Conservation (phyloP, 2,113 vertebrate species). For the Tragelaphus imberbis region DNA sequence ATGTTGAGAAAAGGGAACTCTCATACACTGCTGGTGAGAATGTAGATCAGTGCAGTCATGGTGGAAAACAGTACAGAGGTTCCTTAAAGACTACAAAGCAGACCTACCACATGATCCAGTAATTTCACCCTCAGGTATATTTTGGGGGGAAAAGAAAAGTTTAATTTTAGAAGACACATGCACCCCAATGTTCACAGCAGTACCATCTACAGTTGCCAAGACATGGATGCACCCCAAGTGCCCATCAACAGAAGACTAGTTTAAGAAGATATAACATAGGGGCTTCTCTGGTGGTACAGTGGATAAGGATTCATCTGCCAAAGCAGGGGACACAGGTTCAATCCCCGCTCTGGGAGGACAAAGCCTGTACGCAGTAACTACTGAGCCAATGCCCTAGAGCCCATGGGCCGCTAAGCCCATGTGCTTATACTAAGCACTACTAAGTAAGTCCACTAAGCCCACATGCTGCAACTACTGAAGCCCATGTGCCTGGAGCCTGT, state of each 20-base stretch:
- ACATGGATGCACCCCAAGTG: not conserved
- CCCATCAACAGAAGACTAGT: not conserved
- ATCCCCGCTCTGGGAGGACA: not conserved
- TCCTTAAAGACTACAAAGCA: not conserved
- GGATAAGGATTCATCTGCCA: not conserved
- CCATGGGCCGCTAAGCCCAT: not conserved
- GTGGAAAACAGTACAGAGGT: not conserved
- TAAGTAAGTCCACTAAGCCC: not conserved
- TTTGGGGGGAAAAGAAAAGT: not conserved
- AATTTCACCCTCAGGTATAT: not conserved
- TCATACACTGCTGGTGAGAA: not conserved
- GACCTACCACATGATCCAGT: not conserved
- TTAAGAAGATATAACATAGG: not conserved
- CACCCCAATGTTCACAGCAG: not conserved
- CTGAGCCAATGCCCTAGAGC: not conserved
- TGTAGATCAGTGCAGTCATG: not conserved
- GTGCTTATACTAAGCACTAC: not conserved
- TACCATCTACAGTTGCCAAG: not conserved
- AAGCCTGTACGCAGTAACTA: fast-evolving
- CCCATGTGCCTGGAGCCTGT: not conserved
- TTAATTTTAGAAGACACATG: not conserved
- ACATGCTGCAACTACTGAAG: not conserved
- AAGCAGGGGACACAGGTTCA: not conserved
- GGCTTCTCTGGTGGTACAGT: not conserved
- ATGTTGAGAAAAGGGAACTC: not conserved